Evolutionary conservation across 2,888 invertebrate species (phyloP).

Genomic region (Steinernema carpocapsae): DNA sequence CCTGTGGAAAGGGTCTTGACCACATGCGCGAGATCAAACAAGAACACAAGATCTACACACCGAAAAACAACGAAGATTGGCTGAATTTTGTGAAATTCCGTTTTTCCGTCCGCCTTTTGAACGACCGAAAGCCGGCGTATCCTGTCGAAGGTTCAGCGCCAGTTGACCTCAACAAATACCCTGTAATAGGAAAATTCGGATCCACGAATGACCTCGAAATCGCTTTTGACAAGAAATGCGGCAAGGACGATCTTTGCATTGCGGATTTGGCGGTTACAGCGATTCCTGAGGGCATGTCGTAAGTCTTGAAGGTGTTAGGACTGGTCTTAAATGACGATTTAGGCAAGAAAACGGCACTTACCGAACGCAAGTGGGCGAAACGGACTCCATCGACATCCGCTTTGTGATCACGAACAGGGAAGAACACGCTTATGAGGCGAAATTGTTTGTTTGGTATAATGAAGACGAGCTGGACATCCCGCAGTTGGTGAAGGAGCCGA

Average conservation of each 20-base stretch:
- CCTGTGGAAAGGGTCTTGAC: conserved; percentile 36
- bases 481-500: conserved; percentile 41
- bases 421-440: conserved; percentile 68
- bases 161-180: conserved; percentile 52
- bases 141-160: conserved; percentile 26
- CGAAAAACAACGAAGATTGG: conserved; percentile 68
- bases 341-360: conserved; percentile 58
- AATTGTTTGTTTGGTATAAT: conserved; percentile 63
- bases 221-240: conserved; percentile 71
- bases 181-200: conserved; percentile 62
- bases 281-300: conserved; percentile 47
- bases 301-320: too few species aligned
- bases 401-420: conserved; percentile 70
- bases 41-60: conserved; percentile 41
- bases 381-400: conserved; percentile 67
- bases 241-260: conserved; percentile 70
- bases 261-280: conserved; percentile 67
- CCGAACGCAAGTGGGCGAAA: conserved; percentile 69
- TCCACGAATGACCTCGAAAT: conserved; percentile 60
- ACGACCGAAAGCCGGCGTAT: conserved; percentile 36
- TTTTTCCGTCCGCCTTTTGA: conserved; percentile 57
- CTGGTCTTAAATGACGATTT: too few species aligned
- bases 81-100: conserved; percentile 70
- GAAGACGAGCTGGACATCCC: conserved; percentile 66
- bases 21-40: not conserved